Evolutionary conservation across 2,797 vertebrate genomes (phyloP), one percentile per base, ranked within the genome.

Genomic region (Tapirus indicus): DNA sequence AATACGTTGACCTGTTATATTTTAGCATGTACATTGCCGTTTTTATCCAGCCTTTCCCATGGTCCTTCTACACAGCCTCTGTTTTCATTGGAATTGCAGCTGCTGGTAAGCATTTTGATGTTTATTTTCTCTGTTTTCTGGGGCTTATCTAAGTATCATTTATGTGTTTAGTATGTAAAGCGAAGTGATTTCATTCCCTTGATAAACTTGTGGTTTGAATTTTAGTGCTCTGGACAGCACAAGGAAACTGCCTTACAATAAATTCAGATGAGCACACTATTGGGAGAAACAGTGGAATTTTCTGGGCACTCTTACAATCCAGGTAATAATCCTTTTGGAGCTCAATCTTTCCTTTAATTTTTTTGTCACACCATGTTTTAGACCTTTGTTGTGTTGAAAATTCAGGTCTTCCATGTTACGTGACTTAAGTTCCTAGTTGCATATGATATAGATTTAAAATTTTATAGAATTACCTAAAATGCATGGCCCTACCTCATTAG

Each of bases 281-380:
- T 25, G 99, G 99, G 21, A 99, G 99, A 49, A 99, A 99, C 98
- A 99, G 99, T 77, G 99, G 99, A 1, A 99, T 99, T 72, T 99
- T 99, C 92, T 99, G 99, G 99, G 99, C 99, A 0, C 99, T 99
- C 91, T 98, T 99, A 64, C 99, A 99, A 97, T 99, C 99, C 96
- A 99, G 99, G 99, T 99, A 97, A 96, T 62, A 1, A 83, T 88
- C 58, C 74, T 97, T 97, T 90, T 12, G 89, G 52, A 49, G 41
- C 54, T 94, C 20, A 18, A 6, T 71, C 20, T 75, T 17, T 52
- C 27, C 20, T 86, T 89, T 74, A 0, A 0, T 49, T 56, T 32
- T 6, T 86, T 56, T 6, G 54, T 79, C 23, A 44, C 7, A 25
- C 21, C 9, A 1, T 38, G 52, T 69, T 56, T 92, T 47, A 86